These are phyloP conservation scores for Chondrosia reniformis DNA, from an alignment of 37 sponge, comb jelly and placozoan species.

Conservation along the genomic window DNA sequence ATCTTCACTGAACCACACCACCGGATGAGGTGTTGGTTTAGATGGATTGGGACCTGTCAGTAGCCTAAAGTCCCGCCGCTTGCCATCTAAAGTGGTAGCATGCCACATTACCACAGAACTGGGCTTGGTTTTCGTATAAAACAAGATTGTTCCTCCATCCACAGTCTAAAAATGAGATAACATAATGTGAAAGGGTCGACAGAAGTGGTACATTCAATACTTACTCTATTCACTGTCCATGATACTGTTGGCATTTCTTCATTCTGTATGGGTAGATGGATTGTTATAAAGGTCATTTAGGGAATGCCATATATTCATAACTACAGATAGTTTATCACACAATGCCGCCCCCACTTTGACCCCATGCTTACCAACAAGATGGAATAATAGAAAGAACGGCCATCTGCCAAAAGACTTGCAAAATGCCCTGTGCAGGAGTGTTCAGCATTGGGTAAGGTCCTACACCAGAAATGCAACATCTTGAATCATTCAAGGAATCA, in stretches of 20 bases:
- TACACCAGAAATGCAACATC: too few species aligned
- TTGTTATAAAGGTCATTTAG: too few species aligned
- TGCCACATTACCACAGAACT: slow-evolving; percentile 52
- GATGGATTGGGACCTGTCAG: slow-evolving; percentile 33
- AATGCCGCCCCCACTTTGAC: neutral
- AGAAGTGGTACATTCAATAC: too few species aligned
- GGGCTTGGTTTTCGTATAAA: slow-evolving; percentile 51
- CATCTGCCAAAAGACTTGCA: slow-evolving; percentile 32
- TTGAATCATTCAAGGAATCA: too few species aligned
- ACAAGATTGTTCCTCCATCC: slow-evolving; percentile 59
- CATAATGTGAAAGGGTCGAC: too few species aligned
- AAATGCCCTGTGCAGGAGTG: slow-evolving; percentile 69
- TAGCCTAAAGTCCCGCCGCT: slow-evolving; percentile 78
- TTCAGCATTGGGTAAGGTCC: slow-evolving; percentile 87
- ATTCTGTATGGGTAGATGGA: too few species aligned
- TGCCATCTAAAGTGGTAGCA: slow-evolving; percentile 66
- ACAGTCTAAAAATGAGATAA: slow-evolving; percentile 24
- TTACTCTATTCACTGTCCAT: too few species aligned
- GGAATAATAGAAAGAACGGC: slow-evolving; percentile 49
- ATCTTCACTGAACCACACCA: slow-evolving; percentile 59
- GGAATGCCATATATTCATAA: neutral
- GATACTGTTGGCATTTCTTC: too few species aligned
- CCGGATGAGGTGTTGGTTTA: slow-evolving; percentile 62
- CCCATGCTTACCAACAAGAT: slow-evolving; percentile 42
- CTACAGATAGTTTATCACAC: neutral